phyloP scores from a whole-genome alignment of 1,140 invertebrate genomes.

The Cyrtorhinus lividipennis region DNA sequence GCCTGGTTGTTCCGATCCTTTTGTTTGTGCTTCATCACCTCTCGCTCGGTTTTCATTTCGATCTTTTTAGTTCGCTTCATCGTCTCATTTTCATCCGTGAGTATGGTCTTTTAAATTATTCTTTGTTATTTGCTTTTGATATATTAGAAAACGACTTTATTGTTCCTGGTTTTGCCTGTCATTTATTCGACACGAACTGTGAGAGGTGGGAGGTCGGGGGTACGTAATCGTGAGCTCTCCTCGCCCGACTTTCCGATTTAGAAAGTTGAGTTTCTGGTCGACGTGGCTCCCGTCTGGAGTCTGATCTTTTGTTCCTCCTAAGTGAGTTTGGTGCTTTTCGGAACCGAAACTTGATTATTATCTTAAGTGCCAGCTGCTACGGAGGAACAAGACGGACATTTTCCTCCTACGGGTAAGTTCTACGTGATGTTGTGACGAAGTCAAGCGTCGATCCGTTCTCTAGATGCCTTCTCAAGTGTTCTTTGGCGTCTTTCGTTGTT shows the following conservation, averaged over 20 bases:
- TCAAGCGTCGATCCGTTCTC: too few species aligned
- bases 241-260: background rate
- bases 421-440: too few species aligned
- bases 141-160: background rate
- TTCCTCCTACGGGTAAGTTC: background rate
- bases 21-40: background rate
- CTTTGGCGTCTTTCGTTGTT: background rate
- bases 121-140: background rate
- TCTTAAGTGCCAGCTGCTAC: background rate
- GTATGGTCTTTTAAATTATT: background rate
- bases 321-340: background rate
- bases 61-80: background rate
- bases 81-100: background rate
- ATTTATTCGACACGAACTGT: too few species aligned
- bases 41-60: conserved; percentile 1
- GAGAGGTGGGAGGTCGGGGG: background rate
- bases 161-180: background rate
- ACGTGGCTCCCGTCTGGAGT: background rate
- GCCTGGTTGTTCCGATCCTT: conserved; percentile 3
- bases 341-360: background rate
- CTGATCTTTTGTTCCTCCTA: background rate
- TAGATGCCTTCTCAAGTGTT: background rate
- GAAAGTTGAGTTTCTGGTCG: conserved; percentile 1
- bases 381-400: background rate
- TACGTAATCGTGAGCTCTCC: background rate